Evolutionary conservation across 2,797 vertebrate genomes (phyloP).

Genomic region (Distichodus sexfasciatus): DNA sequence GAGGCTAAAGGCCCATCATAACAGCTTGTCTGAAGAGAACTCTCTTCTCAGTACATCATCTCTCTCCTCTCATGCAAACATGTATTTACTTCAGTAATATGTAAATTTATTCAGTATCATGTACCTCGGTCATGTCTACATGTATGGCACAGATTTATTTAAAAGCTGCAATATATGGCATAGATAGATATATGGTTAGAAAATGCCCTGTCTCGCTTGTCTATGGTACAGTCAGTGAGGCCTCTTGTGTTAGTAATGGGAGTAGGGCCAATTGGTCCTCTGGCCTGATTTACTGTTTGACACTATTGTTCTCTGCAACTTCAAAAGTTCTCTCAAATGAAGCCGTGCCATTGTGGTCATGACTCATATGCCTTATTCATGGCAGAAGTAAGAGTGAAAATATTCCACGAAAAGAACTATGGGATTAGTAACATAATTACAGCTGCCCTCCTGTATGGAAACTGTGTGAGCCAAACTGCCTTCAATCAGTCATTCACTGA

Average conservation of each 20-base stretch:
- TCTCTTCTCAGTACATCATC: too few species aligned
- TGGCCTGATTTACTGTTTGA: constrained; percentile 50
- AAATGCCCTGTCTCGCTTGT: constrained; percentile 19
- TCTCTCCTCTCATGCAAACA: too few species aligned
- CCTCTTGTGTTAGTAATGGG: constrained; percentile 26
- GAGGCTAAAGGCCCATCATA: too few species aligned
- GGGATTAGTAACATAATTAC: not conserved
- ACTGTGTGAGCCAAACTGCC: constrained; percentile 4
- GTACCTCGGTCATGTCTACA: too few species aligned
- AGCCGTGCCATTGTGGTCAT: constrained; percentile 28
- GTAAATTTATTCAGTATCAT: too few species aligned
- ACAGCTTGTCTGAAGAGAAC: too few species aligned
- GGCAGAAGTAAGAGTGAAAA: not conserved
- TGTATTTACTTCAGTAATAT: too few species aligned
- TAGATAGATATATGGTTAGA: too few species aligned
- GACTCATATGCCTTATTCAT: constrained; percentile 38
- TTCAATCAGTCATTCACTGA: too few species aligned
- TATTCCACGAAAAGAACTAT: not conserved
- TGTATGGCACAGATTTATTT: too few species aligned
- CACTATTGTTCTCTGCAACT: constrained; percentile 54
- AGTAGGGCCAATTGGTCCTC: constrained; percentile 19
- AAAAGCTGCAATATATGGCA: too few species aligned
- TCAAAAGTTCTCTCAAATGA: constrained; percentile 60
- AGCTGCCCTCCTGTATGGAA: not conserved
- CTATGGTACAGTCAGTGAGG: not conserved